Base-by-base conservation (phyloP, 2,888 invertebrate species). In the Actias luna region DNA sequence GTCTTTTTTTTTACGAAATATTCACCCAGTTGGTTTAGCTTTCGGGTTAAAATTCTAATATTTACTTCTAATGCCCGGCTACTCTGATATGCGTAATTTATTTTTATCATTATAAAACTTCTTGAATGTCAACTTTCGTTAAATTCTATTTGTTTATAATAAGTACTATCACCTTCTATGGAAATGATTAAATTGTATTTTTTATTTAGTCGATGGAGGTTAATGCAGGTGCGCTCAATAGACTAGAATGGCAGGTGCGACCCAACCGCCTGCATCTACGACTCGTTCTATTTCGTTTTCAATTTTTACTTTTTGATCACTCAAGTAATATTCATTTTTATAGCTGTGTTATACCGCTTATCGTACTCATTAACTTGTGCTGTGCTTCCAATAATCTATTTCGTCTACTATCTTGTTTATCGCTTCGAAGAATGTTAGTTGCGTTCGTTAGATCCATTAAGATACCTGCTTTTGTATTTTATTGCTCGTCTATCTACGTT, bases 221-320 rank as follows among this genome's bases (percentile, higher is more conserved):
- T 31, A 58, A 46, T 65, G 75, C 77, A 77, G 79, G 77, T 77
- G 79, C 64, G 63, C 68, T 61, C 64, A 72, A 65, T 67, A 73
- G 71, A 75, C 76, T 72, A 77, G 75, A 76, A 73, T 72, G 76
- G 78, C 85, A 84, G 84, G 82, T 84, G 83, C 62, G 69, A 61
- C 66, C 63, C 59, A 62, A 64, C 68, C 64, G 63, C 64, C 64
- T 61, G 65, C 60, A 60, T 64, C 69, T 60, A 69, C 65, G 63
- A 70, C 71, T 70, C 70, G 76, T 70, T 75, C 71, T 76, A 65
- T 79, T 78, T 77, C n/a, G 68, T 69, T 76, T 75, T 75, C 62
- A 70, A 67, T 72, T 69, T 64, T 61, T 59, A 65, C 65, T 59
- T 64, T 59, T 58, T 61, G 57, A 58, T 58, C 58, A 57, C n/a